phyloP scores from a whole-genome alignment of 2,888 invertebrate species.

The Leptinotarsa tumamoca region DNA sequence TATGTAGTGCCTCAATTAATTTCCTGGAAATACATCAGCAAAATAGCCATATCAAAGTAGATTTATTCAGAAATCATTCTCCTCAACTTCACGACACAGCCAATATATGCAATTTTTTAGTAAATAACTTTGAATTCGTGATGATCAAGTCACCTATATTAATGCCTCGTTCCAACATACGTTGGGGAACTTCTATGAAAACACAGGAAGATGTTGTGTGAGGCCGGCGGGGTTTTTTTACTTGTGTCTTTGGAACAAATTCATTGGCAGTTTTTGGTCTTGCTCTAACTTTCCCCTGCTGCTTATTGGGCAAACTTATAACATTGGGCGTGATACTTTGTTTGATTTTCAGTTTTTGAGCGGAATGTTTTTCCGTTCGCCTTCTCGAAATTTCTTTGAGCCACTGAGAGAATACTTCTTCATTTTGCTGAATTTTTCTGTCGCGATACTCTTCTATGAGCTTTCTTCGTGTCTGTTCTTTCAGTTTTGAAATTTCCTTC shows the following conservation, averaged over 20 bases:
- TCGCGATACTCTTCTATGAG: constrained; percentile 64
- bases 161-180: constrained; percentile 57
- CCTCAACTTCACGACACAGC: constrained; percentile 19
- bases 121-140: constrained; percentile 50
- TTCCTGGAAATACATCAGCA: too few species aligned
- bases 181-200: constrained; percentile 60
- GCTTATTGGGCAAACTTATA: constrained; percentile 49
- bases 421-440: constrained; percentile 66
- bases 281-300: constrained; percentile 44
- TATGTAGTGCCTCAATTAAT: too few species aligned
- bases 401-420: constrained; percentile 70
- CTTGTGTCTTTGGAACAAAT: constrained; percentile 50
- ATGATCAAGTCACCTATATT: constrained; percentile 59
- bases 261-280: constrained; percentile 61
- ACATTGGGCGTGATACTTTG: constrained; percentile 50
- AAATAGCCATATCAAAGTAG: too few species aligned
- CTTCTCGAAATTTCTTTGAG: constrained; percentile 62
- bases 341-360: constrained; percentile 29
- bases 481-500: constrained; percentile 62
- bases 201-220: constrained; percentile 60
- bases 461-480: constrained; percentile 65
- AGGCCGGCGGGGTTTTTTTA: constrained; percentile 54
- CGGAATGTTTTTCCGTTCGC: constrained; percentile 38
- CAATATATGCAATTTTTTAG: constrained; percentile 53
- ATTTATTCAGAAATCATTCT: too few species aligned